Conservation (phyloP, 2,888 invertebrate genomes). For the Rhagonycha fulva region DNA sequence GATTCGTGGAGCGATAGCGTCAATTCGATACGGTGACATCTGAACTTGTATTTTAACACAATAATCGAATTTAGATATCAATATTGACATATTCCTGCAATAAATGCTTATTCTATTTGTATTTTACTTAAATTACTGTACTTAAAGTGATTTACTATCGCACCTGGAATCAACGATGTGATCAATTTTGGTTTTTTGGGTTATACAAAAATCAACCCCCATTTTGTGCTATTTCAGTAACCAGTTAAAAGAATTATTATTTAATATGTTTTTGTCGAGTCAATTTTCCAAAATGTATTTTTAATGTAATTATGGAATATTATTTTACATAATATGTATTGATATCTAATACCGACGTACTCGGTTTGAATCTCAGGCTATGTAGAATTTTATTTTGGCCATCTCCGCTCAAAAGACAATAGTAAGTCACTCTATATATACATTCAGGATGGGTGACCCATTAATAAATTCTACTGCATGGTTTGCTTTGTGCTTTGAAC, state of each 20-base stretch:
- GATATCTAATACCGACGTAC: no score
- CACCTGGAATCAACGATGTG: neutral
- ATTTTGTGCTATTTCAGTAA: neutral
- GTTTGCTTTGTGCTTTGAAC: no score
- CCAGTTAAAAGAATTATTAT: neutral
- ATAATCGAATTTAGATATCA: slow-evolving; percentile 4
- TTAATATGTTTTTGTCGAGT: neutral
- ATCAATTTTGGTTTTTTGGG: neutral
- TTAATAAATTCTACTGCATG: no score
- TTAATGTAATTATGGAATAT: neutral
- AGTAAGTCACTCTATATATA: no score
- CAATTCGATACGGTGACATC: slow-evolving; percentile 35
- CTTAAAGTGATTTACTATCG: neutral
- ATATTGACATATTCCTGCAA: slow-evolving; percentile 2
- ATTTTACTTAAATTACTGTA: neutral
- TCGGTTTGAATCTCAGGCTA: no score
- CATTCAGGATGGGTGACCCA: no score
- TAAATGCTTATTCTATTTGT: neutral
- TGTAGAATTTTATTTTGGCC: no score
- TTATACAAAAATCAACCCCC: neutral
- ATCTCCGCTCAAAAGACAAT: no score
- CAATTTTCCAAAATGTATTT: neutral
- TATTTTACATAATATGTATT: no score
- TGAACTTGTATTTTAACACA: slow-evolving; percentile 30
- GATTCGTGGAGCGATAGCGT: slow-evolving; percentile 46